Base-by-base conservation (phyloP, 2,888 invertebrate species). In the Auanema freiburgensis region DNA sequence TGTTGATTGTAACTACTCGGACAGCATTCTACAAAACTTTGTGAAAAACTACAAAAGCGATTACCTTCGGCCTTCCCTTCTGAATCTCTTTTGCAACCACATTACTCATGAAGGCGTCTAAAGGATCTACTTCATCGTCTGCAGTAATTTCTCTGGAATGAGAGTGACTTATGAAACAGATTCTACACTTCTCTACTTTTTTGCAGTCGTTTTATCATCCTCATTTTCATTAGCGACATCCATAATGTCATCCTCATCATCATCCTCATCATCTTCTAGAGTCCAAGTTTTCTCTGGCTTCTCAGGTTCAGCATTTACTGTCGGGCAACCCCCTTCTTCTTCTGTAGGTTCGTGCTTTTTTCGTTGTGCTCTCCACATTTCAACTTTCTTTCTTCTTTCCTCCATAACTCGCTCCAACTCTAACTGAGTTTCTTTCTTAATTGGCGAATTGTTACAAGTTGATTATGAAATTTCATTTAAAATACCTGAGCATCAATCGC, bases 81-180 rank as follows among this genome's bases (percentile, higher is more conserved):
- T 59, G 16, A 18, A 54, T 6, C 14, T 46, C 25, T 56, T 69
- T 63, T 40, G 70, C 67, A 33, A 71, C 68, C 16, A 77, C 69
- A 2, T 66, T 72, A 6, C 90, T 90, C 98, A 99, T 98, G 83
- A 91, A 99, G 6, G 96, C 97, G 88, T 98, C 98, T 33, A 99
- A 86, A 0, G 97, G 91, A 87, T 99, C 97, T 53, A 92, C 89
- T 84, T 94, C 94, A 69, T 92, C 91, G 75, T 90, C 90, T 67
- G 58, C 68, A 33, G 66, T 66, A 18, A 57, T 55, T 50, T 71
- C 67, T 53, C 43, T 16, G 25, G 21, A 24, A 8, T 3, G 18
- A n/a, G 5, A 59, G 8, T n/a, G 2, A 49, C 10, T 4, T 24
- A 18, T n/a, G n/a, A 25, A 46, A 33, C 21, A 25, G 41, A 14